phyloP scores from a whole-genome alignment of 2,888 invertebrate species.

The Hyppa rectilinea region DNA sequence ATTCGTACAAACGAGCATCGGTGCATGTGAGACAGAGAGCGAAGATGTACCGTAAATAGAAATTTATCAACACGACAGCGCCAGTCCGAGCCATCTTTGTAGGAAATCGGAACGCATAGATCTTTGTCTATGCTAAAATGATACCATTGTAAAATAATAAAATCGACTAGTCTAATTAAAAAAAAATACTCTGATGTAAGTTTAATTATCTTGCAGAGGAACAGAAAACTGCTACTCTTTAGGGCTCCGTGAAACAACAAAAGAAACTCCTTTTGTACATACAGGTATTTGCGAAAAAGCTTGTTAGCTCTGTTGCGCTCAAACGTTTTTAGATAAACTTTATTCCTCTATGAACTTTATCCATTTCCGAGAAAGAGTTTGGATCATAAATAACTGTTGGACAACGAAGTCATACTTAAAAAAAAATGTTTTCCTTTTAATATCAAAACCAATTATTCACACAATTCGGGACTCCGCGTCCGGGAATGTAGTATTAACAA shows the following conservation, averaged over 20 bases:
- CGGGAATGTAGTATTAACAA: no score
- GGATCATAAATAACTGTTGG: background rate
- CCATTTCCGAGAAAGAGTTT: background rate
- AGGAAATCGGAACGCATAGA: constrained; percentile 67
- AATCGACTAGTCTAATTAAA: constrained; percentile 58
- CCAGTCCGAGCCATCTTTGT: constrained; percentile 79
- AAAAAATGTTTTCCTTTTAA: background rate
- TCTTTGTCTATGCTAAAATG: constrained; percentile 74
- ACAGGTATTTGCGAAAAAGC: no score
- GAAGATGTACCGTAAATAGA: constrained; percentile 78
- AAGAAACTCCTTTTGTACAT: no score
- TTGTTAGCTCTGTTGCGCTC: background rate
- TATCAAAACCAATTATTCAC: no score
- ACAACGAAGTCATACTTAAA: background rate
- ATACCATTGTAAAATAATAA: constrained; percentile 61
- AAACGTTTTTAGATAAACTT: background rate
- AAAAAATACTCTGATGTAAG: background rate
- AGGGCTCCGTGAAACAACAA: background rate
- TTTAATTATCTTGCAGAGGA: background rate
- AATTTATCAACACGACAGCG: constrained; percentile 73
- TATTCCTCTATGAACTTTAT: no score
- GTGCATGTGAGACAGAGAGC: constrained; percentile 74
- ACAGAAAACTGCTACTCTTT: background rate
- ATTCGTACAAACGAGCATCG: constrained; percentile 56
- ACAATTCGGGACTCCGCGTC: no score